Evolutionary conservation across 1,140 invertebrate species (phyloP), one percentile per base, ranked within the genome.

Genomic region (Psilanteris sp.): DNA sequence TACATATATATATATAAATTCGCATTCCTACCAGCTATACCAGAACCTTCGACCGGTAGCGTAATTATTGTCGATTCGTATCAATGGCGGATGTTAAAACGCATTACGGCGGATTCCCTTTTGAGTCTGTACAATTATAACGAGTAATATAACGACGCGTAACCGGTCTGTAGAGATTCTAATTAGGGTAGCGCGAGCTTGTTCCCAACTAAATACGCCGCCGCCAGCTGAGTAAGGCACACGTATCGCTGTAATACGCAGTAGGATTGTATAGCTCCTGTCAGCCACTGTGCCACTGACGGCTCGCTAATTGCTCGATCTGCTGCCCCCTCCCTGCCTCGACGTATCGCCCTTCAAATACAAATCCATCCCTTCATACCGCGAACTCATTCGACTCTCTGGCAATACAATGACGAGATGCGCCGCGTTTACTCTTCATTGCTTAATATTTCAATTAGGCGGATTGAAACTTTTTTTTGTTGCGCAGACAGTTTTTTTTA

Each of bases 211-310:
- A 48, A 70, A 66, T 73, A 59, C 70, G 75, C 64, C 48, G 71
- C 54, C 78, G 81, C 81, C 78, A 85, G 81, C 81, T 81, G 84
- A 85, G 81, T 80, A 83, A 84, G 82, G 84, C 83, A 83, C 75
- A 81, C 76, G 79, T 70, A 75, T 55, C 46, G 71, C 59, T 73
- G 76, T 75, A 75, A 75, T 75, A 71, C 66, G 68, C 55, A 74
- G 79, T 79, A 79, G 77, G 73, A 76, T 83, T 83, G 81, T 85
- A 81, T 78, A 81, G 81, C 72, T 79, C 77, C 81, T 84, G 85
- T 87, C 86, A 87, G 84, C 86, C 81, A 85, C 86, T 88, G 86
- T 89, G 87, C 86, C 83, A 83, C 83, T 89, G 87, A 89, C 87
- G 87, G 86, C 85, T 87, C 85, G 87, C 87, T 89, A 89, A 88